Evolutionary conservation across 2,888 invertebrate genomes (phyloP).

Genomic region (Clostera curtula): DNA sequence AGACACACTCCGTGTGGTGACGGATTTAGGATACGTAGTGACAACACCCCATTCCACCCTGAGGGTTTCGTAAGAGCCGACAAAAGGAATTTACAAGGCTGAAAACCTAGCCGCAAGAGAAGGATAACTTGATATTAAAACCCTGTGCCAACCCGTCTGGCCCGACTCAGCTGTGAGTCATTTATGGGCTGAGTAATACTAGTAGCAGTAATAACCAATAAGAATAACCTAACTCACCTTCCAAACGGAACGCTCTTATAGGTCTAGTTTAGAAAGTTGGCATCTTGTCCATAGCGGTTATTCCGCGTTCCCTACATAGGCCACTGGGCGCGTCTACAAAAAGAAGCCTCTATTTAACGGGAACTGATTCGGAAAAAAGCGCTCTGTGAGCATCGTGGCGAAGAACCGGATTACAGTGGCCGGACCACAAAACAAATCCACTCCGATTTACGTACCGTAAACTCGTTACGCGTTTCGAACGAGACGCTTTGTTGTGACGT

Average conservation of each 20-base stretch:
- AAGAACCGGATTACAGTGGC: conserved; percentile 66
- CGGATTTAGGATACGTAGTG: too few relatives aligned
- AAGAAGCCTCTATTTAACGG: conserved; percentile 63
- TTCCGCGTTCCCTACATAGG: conserved; percentile 60
- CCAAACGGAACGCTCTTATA: conserved; percentile 54
- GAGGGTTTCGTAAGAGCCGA: too few relatives aligned
- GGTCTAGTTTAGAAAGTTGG: conserved; percentile 72
- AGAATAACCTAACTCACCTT: conserved; percentile 63
- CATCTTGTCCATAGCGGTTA: conserved; percentile 68
- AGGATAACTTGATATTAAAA: too few relatives aligned
- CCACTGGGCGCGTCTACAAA: conserved; percentile 52
- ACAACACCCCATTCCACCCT: too few relatives aligned
- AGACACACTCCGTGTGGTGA: too few relatives aligned
- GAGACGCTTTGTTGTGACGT: conserved; percentile 43
- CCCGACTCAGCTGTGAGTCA: too few relatives aligned
- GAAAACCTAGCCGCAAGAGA: too few relatives aligned
- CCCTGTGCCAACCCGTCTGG: too few relatives aligned
- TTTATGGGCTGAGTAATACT: too few relatives aligned
- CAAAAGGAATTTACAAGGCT: too few relatives aligned
- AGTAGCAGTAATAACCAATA: conserved; percentile 51
- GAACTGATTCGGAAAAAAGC: conserved; percentile 58
- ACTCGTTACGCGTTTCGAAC: conserved; percentile 65
- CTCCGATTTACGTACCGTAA: conserved; percentile 73
- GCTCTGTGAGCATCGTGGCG: conserved; percentile 47
- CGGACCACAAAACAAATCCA: conserved; percentile 63